These are phyloP conservation scores for Platypus cylindrus DNA, from an alignment of 2,888 invertebrate species.

Conservation along the genomic window DNA sequence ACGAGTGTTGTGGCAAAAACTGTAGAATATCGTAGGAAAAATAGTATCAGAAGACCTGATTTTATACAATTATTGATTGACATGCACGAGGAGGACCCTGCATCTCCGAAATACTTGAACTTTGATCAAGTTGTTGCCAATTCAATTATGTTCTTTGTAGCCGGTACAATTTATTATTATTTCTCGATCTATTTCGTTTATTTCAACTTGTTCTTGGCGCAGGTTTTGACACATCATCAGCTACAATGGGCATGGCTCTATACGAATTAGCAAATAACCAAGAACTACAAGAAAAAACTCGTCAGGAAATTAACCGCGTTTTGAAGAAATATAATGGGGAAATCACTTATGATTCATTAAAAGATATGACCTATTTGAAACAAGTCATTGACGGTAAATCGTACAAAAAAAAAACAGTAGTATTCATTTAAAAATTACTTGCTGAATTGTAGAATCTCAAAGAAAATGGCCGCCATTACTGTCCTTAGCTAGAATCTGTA, in stretches of 20 bases:
- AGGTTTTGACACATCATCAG: conserved; percentile 20
- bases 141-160: conserved; percentile 19
- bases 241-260: conserved; percentile 17
- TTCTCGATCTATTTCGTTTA: conserved; percentile 1
- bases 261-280: conserved; percentile 16
- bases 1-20: conserved; percentile 21
- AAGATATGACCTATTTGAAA: conserved; percentile 18
- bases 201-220: conserved; percentile 12
- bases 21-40: conserved; percentile 22
- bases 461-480: conserved; percentile 20
- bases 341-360: conserved; percentile 17
- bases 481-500: conserved; percentile 16
- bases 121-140: conserved; percentile 36
- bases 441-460: conserved; percentile 15
- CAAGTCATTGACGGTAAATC: conserved; percentile 18
- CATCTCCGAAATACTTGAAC: conserved; percentile 13
- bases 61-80: conserved; percentile 22
- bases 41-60: conserved; percentile 19
- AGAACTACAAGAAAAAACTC: conserved; percentile 16
- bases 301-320: conserved; percentile 16
- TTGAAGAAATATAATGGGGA: conserved; percentile 13
- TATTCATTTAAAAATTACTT: too few species aligned
- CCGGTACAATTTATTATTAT: conserved; percentile 10
- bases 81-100: conserved; percentile 15
- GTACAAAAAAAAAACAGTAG: too few species aligned